Evolutionary conservation across 2,888 invertebrate genomes (phyloP), one percentile per base, ranked within the genome.

Genomic region (Apamea anceps): DNA sequence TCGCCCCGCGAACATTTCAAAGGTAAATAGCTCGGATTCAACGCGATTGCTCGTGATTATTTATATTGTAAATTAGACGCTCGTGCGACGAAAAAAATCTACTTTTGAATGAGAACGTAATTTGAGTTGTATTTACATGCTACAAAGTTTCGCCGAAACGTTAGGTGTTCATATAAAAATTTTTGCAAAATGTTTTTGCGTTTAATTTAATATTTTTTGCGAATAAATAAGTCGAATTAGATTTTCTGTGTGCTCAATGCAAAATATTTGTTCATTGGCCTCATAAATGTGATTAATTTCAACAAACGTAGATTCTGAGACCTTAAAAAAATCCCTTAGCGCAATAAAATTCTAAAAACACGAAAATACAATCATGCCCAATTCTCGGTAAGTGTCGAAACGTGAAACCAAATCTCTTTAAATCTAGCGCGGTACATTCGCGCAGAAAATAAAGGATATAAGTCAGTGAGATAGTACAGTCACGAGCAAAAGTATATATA

Each of bases 41-140:
- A 90, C 89, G 83, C 90, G 90, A 94, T 94, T 93, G 93, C 91
- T 90, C 90, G 87, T 94, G 91, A 93, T 93, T 94, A 93, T 94
- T 94, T 94, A 91, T 94, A 94, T 94, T 95, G 93, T 93, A 93
- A 93, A 94, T 94, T 92, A 93, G 85, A 89, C 74, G 76, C 72
- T 80, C 84, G 81, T 86, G 75, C 77, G 84, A 81, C 74, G 75
- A 84, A 88, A 87, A 87, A 87, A 85, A 73, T 81, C 81, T 77
- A 82, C 82, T 88, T 86, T 84, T 89, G 87, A 89, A 90, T 89
- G 85, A 82, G 78, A 83, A 79, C 74, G 84, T 86, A 86, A 90
- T 90, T 88, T 84, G 81, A 82, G 83, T 60, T 79, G 54, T 85
- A 89, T 88, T 87, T 86, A 83, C 75, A 87, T 79, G 85, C 63